Evolutionary conservation across 2,797 vertebrate genomes (phyloP).

Genomic region (Pseudomugil tenellus): DNA sequence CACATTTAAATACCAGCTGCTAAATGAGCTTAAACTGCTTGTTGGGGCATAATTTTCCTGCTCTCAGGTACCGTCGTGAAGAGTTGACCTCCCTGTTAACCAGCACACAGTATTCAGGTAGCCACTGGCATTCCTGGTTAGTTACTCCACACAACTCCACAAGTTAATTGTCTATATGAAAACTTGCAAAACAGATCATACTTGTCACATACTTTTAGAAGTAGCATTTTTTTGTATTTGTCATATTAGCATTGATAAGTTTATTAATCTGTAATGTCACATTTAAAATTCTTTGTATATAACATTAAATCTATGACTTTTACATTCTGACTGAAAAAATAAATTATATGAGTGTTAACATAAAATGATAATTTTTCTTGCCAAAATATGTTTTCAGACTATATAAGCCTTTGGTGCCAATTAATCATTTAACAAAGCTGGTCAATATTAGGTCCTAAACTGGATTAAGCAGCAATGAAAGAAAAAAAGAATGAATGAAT

Average conservation of each 20-base stretch:
- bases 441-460: too few species aligned
- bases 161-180: not conserved
- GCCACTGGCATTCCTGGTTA: not conserved
- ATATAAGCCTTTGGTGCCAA: too few species aligned
- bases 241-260: too few species aligned
- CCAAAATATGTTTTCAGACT: not conserved
- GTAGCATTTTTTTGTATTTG: too few species aligned
- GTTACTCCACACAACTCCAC: not conserved
- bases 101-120: not conserved
- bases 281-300: too few species aligned
- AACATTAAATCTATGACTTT: not conserved
- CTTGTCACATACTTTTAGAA: too few species aligned
- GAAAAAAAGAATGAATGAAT: too few species aligned
- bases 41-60: not conserved
- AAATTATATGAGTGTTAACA: not conserved
- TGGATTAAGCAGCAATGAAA: too few species aligned
- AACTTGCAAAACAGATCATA: too few species aligned
- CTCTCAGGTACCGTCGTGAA: not conserved
- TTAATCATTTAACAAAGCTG: too few species aligned
- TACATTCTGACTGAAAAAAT: not conserved
- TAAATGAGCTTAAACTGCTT: not conserved
- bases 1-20: not conserved
- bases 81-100: not conserved
- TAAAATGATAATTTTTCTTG: not conserved
- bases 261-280: too few species aligned